phyloP scores from a whole-genome alignment of 2,797 vertebrate species.

The Enoplosus armatus region DNA sequence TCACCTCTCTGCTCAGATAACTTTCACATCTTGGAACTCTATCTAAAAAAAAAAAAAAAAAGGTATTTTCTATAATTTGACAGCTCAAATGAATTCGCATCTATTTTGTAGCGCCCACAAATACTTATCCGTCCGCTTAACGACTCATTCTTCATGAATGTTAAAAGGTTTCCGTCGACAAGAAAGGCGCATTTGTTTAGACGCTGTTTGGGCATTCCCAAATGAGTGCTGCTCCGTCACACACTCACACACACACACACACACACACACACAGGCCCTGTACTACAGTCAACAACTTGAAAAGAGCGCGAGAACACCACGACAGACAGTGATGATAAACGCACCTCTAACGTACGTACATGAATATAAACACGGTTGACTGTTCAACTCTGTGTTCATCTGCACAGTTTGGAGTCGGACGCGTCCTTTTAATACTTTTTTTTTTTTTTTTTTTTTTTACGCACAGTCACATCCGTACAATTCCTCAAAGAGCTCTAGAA shows the following conservation, averaged over 20 bases:
- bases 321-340: constrained; percentile 17
- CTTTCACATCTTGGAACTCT: neutral
- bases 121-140: neutral
- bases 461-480: constrained; percentile 23
- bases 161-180: constrained; percentile 57
- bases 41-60: no score
- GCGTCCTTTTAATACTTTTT: constrained; percentile 27
- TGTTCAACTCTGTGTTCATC: accelerated
- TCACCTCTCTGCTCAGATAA: neutral
- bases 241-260: constrained; percentile 52
- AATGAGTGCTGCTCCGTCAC: constrained; percentile 55
- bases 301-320: constrained; percentile 77
- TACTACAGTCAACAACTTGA: constrained; percentile 55
- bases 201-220: constrained; percentile 58
- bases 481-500: constrained; percentile 28
- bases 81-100: neutral
- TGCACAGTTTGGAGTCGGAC: neutral
- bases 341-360: neutral
- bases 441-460: constrained; percentile 10
- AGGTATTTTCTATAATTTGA: neutral
- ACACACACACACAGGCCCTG: constrained; percentile 53
- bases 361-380: neutral
- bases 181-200: constrained; percentile 77
- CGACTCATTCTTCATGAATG: neutral
- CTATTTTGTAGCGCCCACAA: neutral